Evolutionary conservation across 2,797 vertebrate genomes (phyloP), one percentile per base, ranked within the genome.

Genomic region (Intellagama lesueurii): DNA sequence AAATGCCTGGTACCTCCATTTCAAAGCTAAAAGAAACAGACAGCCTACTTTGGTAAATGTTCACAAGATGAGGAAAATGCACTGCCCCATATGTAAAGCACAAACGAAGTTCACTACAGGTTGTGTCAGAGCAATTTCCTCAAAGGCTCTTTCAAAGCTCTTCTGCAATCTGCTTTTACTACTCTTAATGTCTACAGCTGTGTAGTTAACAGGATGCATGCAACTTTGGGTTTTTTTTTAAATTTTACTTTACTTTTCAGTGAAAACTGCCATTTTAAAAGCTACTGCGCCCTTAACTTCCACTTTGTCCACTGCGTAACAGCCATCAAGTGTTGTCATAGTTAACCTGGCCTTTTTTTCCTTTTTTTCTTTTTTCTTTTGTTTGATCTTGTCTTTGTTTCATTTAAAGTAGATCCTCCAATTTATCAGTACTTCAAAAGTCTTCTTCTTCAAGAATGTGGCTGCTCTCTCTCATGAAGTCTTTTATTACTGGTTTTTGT

Each of bases 21-120:
- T 94, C 88, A 95, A 94, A 94, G 93, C 76, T 84, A 92, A 90
- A 78, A 90, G 90, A 81, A 91, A 88, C 77, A 90, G 79, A 88
- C 75, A 73, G 76, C 82, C 70, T 66, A 5, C 86, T 90, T 85
- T 91, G 89, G 93, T 83, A 70, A 94, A 93, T 52, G 52, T 86
- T 78, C 40, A 49, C 35, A 86, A 87, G 88, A 35, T 87, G 81
- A 90, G 44, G 87, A 76, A 87, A 91, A 80, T 82, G 68, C 81
- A 75, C 52, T 69, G 52, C 47, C 49, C 64, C 14, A 64, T 22
- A 86, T 49, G n/a, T 56, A 83, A 79, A 73, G 26, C 66, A 78
- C n/a, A 86, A 86, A 82, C 83, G n/a, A 79, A 86, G 84, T 80
- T 89, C 78, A 52, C 22, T 12, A 66, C 66, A 70, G 87, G 64